Evolutionary conservation across 2,113 vertebrate species (phyloP).

Genomic region (Sinocyclocheilus rhinocerous): DNA sequence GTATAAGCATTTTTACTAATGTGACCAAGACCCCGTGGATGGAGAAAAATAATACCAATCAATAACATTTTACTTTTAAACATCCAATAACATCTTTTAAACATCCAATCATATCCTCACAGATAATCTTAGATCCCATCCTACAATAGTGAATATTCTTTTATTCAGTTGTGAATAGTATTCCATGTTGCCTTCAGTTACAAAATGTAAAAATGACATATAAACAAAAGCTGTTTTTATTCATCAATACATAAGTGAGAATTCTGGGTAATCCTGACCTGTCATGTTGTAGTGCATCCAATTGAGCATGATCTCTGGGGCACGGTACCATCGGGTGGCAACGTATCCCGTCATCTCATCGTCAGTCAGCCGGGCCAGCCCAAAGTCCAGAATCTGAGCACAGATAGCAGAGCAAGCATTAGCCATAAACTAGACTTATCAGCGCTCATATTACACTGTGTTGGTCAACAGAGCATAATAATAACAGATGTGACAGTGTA

Average conservation of each 20-base stretch:
- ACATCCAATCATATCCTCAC: too few relatives aligned
- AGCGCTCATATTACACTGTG: conserved; percentile 23
- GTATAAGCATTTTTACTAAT: background rate
- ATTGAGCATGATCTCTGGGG: conserved; percentile 68
- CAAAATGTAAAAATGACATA: too few relatives aligned
- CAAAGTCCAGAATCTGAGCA: conserved; percentile 94
- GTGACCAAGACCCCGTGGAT: too few relatives aligned
- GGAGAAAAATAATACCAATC: background rate
- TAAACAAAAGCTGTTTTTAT: background rate
- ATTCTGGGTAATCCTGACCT: conserved; percentile 70
- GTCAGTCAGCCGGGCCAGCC: conserved; percentile 93
- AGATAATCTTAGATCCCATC: background rate
- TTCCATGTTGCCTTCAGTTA: too few relatives aligned
- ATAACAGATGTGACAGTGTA: conserved; percentile 24
- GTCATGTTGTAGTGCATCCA: conserved; percentile 99
- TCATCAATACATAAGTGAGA: background rate
- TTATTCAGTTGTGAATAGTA: too few relatives aligned
- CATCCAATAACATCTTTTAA: background rate
- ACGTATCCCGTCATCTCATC: conserved; percentile 99
- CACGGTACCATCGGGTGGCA: conserved; percentile 95
- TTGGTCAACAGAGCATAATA: conserved; percentile 5
- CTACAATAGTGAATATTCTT: too few relatives aligned
- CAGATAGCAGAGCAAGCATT: background rate
- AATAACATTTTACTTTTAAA: background rate
- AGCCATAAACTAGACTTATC: conserved; percentile 23